Percentiles rank a stretch among this genome's conserved stretches.
phyloP scores from a whole-genome alignment of 2,888 invertebrate species.

The Chalcis sispes region DNA sequence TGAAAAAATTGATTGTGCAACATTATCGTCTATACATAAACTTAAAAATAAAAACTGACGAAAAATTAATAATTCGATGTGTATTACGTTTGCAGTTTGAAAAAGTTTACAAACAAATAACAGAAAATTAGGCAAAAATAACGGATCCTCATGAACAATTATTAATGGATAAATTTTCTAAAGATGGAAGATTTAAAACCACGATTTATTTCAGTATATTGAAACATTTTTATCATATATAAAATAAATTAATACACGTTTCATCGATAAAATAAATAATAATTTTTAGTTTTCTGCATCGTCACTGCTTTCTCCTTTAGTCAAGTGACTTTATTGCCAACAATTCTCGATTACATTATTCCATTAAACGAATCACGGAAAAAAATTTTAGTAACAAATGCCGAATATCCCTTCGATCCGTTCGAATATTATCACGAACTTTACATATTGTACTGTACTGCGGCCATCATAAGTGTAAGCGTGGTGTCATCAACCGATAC shows the following conservation, averaged over 20 bases:
- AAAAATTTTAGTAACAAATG: conserved; percentile 6
- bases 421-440: conserved; percentile 10
- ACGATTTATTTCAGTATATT: background rate
- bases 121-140: background rate
- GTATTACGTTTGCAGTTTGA: background rate
- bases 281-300: background rate
- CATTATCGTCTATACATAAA: too few species aligned
- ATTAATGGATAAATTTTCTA: background rate
- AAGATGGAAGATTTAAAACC: background rate
- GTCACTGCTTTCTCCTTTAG: background rate
- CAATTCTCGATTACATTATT: background rate
- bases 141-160: background rate
- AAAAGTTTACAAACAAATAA: background rate
- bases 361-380: conserved; percentile 22
- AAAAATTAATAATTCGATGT: too few species aligned
- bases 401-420: conserved; percentile 23
- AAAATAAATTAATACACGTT: background rate
- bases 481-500: background rate
- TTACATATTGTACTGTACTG: background rate
- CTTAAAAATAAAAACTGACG: too few species aligned
- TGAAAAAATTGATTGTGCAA: too few species aligned
- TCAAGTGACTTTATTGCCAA: background rate
- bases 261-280: background rate
- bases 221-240: background rate
- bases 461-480: background rate